Evolutionary conservation across 1,140 invertebrate genomes (phyloP), one percentile per base, ranked within the genome.

Genomic region (Drosophila littoralis): DNA sequence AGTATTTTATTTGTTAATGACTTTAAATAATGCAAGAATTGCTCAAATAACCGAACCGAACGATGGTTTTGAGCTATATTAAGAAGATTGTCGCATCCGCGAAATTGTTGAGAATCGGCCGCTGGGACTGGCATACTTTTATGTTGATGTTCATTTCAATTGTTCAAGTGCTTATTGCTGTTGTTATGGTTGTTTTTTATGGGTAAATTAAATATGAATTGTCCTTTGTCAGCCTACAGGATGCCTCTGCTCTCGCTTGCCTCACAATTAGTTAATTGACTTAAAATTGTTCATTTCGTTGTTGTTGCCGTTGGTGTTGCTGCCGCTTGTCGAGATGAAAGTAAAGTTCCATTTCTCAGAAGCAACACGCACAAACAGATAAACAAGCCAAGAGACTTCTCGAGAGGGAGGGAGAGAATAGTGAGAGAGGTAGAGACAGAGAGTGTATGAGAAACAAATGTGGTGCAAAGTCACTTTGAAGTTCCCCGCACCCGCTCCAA

Each of bases 221-320:
- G 64, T 68, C 55, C 48, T 33, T 55, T 52, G 52, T 12, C 9
- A 55, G 35, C 51, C 15, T 17, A 9, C 28, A 12, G 42, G 40
- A 45, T 55, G 35, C 43, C 28, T 50, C 9, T 40, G 33, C 55
- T 28, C 2, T 12, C 12, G 6, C 36, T 13, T n/a, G 65, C 40
- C 40, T 69, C 28, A 55, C 75, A 77, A 77, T 77, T 77, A 77
- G 71, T 77, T 77, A 77, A 75, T 77, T 77, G 60, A 75, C 71
- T 70, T 75, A 57, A 69, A 77, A 75, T 59, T 76, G 61, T 73
- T 69, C 15, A 55, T 50, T 45, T 50, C 50, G 65, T 46, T 70
- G 52, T 32, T 69, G 46, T 8, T 59, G 35, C 32, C 36, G 28
- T 6, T 51, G 55, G 12, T n/a, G 22, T 40, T 59, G 38, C 32